A percentile compares a stretch with the other conserved stretches of the same genome.
These are phyloP conservation scores for Muntiacus reevesi DNA, from an alignment of 2,113 vertebrate genomes.

Conservation along the genomic window DNA sequence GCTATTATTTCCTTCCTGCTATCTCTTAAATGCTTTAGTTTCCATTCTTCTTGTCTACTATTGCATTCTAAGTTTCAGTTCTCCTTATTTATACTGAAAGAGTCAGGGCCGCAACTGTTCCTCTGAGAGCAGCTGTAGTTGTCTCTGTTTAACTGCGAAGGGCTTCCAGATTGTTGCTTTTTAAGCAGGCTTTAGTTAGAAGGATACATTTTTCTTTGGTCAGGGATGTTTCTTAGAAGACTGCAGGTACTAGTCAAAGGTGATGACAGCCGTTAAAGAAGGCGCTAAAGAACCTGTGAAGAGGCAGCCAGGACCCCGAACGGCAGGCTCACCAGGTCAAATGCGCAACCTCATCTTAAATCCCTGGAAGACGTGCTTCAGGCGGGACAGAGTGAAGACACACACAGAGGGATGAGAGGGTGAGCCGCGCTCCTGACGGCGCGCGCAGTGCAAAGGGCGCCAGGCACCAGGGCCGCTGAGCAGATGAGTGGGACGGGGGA, in stretches of 20 bases:
- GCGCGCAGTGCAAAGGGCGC: rapidly evolving
- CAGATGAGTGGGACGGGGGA: not conserved
- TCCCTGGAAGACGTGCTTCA: not conserved
- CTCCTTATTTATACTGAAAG: not conserved
- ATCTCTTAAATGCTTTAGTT: not conserved
- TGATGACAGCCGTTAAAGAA: not conserved
- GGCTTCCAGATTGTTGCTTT: not conserved
- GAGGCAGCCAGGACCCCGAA: not conserved
- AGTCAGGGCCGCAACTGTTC: not conserved
- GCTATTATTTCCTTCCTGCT: not conserved
- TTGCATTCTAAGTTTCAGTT: not conserved
- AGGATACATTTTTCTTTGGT: not conserved
- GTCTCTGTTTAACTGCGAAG: not conserved
- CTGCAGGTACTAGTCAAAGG: not conserved
- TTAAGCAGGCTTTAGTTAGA: not conserved
- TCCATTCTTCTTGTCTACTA: not conserved
- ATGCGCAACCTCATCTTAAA: not conserved
- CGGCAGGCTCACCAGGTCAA: not conserved
- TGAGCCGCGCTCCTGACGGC: not conserved
- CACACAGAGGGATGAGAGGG: not conserved
- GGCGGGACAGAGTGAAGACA: not conserved
- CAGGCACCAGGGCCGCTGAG: not conserved
- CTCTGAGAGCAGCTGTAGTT: not conserved
- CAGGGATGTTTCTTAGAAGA: not conserved
- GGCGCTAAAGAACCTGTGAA: not conserved